Conservation (phyloP, 2,888 invertebrate genomes). For the Argyra leucocephala region DNA sequence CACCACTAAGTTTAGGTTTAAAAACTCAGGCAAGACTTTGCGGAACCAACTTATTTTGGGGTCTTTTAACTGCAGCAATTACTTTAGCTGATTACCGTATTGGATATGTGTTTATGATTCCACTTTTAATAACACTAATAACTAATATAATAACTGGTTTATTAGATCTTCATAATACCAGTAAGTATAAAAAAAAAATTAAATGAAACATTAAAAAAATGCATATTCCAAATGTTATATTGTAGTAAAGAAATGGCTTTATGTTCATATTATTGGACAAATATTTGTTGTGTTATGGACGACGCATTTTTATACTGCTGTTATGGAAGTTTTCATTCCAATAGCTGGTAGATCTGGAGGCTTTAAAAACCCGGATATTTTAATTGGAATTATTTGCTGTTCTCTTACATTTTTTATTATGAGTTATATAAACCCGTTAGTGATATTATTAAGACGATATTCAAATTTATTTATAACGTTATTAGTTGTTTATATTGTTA, state of each 20-base stretch:
- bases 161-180: slow-evolving; percentile 30
- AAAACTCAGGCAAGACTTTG: slow-evolving; percentile 33
- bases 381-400: slow-evolving; percentile 40
- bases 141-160: slow-evolving; percentile 29
- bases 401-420: slow-evolving; percentile 39
- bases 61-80: slow-evolving; percentile 29
- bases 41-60: slow-evolving; percentile 33
- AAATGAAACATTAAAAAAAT: not conserved
- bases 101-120: slow-evolving; percentile 31
- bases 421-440: slow-evolving; percentile 37
- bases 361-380: slow-evolving; percentile 44
- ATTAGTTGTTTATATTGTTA: slow-evolving; percentile 29
- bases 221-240: not conserved
- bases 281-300: slow-evolving; percentile 32
- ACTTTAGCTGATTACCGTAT: slow-evolving; percentile 32
- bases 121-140: slow-evolving; percentile 28
- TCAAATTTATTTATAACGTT: slow-evolving; percentile 29
- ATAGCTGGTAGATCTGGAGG: slow-evolving; percentile 44
- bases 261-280: slow-evolving; percentile 32
- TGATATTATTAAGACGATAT: slow-evolving; percentile 31
- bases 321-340: slow-evolving; percentile 38
- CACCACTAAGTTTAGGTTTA: slow-evolving; percentile 33
- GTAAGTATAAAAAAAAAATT: slow-evolving; percentile 22
- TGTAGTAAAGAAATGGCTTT: slow-evolving; percentile 33
- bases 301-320: slow-evolving; percentile 30